Percentiles rank a stretch among this genome's conserved stretches.
phyloP scores from a whole-genome alignment of 2,888 invertebrate species.

The Hemithea aestivaria region DNA sequence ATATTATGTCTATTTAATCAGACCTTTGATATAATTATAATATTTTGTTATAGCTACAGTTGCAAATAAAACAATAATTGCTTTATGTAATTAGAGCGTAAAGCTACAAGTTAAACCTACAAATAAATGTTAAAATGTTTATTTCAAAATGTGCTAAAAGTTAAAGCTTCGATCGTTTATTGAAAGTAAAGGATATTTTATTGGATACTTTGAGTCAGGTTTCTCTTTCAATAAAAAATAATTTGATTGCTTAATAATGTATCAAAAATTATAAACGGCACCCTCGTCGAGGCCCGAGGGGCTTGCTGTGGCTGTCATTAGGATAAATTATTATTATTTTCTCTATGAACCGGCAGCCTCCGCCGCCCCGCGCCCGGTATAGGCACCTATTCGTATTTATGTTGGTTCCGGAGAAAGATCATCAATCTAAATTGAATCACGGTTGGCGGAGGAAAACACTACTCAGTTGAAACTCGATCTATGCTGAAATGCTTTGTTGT shows the following conservation, averaged over 20 bases:
- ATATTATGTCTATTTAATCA: too few species aligned
- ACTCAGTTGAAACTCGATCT: constrained; percentile 29
- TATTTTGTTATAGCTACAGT: too few species aligned
- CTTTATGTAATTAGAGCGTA: too few species aligned
- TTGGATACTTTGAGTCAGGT: constrained; percentile 1
- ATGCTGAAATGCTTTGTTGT: constrained; percentile 23
- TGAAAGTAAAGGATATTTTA: constrained; percentile 3
- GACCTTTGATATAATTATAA: too few species aligned
- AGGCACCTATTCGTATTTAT: constrained; percentile 21
- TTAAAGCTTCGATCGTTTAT: too few species aligned
- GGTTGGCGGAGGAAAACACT: constrained; percentile 28
- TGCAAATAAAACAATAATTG: too few species aligned
- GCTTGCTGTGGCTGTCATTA: constrained; percentile 27
- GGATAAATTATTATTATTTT: constrained; percentile 28
- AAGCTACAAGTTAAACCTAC: too few species aligned
- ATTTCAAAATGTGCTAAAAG: too few species aligned
- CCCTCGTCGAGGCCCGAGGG: constrained; percentile 1
- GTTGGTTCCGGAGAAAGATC: constrained; percentile 28
- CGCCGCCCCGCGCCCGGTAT: constrained; percentile 11
- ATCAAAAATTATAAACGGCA: too few species aligned
- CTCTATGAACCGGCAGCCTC: constrained; percentile 20
- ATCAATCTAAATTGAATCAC: constrained; percentile 32
- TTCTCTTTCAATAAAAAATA: constrained; percentile 2
- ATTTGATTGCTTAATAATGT: constrained; percentile 15
- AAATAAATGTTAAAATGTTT: too few species aligned